Evolutionary conservation across 2,888 invertebrate genomes (phyloP).

Genomic region (Masnerella sp.): DNA sequence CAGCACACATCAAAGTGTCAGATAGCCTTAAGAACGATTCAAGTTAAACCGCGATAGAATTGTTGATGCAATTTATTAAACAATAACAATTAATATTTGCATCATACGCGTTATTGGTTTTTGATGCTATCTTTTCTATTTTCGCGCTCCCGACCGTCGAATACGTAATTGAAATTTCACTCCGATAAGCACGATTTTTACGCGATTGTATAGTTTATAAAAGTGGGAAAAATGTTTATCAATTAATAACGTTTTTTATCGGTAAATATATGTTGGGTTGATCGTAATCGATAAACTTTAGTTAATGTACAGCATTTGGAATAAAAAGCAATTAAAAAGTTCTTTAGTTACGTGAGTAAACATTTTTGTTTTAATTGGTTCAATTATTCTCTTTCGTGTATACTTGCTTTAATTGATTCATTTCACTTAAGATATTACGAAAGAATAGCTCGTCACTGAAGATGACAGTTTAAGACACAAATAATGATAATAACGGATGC

Average conservation of each 20-base stretch:
- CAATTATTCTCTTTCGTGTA: constrained; percentile 26
- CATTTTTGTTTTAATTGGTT: constrained; percentile 27
- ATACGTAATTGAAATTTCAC: no score
- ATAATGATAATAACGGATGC: no score
- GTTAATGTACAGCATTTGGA: neutral
- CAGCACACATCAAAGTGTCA: constrained; percentile 40
- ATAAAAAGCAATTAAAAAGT: neutral
- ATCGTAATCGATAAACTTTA: no score
- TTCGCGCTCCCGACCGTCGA: no score
- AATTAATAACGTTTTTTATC: no score
- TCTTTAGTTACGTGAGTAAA: neutral
- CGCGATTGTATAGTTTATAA: no score
- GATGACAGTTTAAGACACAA: no score
- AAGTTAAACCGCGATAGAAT: constrained; percentile 4
- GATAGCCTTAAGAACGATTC: constrained; percentile 31
- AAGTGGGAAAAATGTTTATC: no score
- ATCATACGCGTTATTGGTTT: neutral
- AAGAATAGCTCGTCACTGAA: neutral
- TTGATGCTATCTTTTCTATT: no score
- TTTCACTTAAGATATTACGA: constrained; percentile 28
- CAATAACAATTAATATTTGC: constrained; percentile 11
- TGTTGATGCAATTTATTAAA: constrained; percentile 5
- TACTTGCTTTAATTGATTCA: constrained; percentile 40
- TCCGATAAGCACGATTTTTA: no score
- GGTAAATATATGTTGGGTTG: no score